Conservation (phyloP, 2,113 vertebrate species). For the Lepus timidus region DNA sequence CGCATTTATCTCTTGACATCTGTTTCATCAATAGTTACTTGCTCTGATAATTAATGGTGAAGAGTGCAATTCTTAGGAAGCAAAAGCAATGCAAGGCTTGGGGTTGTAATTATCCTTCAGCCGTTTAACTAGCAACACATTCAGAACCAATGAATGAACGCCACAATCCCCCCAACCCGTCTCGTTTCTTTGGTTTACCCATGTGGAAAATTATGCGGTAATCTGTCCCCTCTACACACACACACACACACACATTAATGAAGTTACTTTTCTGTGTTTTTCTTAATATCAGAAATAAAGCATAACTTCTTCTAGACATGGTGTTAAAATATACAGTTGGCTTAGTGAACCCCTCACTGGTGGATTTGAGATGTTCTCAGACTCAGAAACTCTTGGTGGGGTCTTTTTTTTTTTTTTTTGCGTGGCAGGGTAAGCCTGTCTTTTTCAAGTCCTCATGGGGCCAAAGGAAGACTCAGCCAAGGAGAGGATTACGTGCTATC, state of each 20-base stretch:
- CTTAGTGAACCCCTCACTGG: conserved; percentile 1
- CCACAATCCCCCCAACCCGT: conserved; percentile 54
- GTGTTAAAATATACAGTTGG: conserved; percentile 9
- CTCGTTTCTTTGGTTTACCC: conserved; percentile 41
- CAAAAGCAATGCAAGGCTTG: conserved; percentile 61
- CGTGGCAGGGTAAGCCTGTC: neutral
- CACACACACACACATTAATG: conserved; percentile 71
- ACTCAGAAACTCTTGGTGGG: neutral
- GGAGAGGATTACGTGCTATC: neutral
- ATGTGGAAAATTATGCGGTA: conserved; percentile 66
- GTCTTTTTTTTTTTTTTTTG: neutral
- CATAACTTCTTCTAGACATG: conserved; percentile 17
- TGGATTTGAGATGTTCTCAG: neutral
- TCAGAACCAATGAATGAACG: conserved; percentile 78
- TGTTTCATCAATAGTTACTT: conserved; percentile 79
- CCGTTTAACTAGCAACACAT: conserved; percentile 84
- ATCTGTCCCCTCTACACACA: conserved; percentile 70
- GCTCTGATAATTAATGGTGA: conserved; percentile 65
- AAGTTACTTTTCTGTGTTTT: conserved; percentile 71
- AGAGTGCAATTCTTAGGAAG: conserved; percentile 71
- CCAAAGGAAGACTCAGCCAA: neutral
- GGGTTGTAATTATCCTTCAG: conserved; percentile 67
- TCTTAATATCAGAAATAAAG: conserved; percentile 36
- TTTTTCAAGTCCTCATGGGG: neutral
- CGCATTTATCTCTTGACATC: conserved; percentile 70